These are phyloP conservation scores for Cylas formicarius DNA, from an alignment of 1,140 invertebrate genomes.

Conservation along the genomic window DNA sequence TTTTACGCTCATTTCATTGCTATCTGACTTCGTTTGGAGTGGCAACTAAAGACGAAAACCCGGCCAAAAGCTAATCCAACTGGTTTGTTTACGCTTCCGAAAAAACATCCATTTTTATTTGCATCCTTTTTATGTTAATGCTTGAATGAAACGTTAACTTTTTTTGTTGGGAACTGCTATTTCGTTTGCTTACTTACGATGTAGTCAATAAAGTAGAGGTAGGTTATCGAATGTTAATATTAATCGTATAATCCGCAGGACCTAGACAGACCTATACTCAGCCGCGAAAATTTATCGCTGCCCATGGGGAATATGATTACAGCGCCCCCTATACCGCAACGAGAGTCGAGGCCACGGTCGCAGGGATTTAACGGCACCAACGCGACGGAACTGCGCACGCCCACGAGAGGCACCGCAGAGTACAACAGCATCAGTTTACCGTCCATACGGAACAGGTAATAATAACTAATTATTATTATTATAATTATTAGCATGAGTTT, in stretches of 20 bases:
- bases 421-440: slow-evolving; percentile 41
- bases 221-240: too few species aligned
- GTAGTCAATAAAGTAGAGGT: too few species aligned
- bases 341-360: slow-evolving; percentile 49
- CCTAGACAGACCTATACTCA: slow-evolving; percentile 23
- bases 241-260: slow-evolving; percentile 13
- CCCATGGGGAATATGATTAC: slow-evolving; percentile 31
- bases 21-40: too few species aligned
- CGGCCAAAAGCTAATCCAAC: too few species aligned
- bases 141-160: background rate
- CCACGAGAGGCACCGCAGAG: slow-evolving; percentile 39
- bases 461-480: too few species aligned
- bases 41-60: too few species aligned
- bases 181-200: too few species aligned
- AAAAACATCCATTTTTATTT: too few species aligned
- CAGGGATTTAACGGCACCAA: slow-evolving; percentile 46
- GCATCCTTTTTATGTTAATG: background rate
- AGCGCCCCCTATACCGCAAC: slow-evolving; percentile 52
- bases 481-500: too few species aligned
- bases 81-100: too few species aligned
- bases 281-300: slow-evolving; percentile 37
- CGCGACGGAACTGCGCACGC: slow-evolving; percentile 34
- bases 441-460: slow-evolving; percentile 39
- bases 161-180: background rate
- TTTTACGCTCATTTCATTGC: too few species aligned